Evolutionary conservation across 1,140 invertebrate genomes (phyloP), one percentile per base, ranked within the genome.

Genomic region (Apolygus lucorum): DNA sequence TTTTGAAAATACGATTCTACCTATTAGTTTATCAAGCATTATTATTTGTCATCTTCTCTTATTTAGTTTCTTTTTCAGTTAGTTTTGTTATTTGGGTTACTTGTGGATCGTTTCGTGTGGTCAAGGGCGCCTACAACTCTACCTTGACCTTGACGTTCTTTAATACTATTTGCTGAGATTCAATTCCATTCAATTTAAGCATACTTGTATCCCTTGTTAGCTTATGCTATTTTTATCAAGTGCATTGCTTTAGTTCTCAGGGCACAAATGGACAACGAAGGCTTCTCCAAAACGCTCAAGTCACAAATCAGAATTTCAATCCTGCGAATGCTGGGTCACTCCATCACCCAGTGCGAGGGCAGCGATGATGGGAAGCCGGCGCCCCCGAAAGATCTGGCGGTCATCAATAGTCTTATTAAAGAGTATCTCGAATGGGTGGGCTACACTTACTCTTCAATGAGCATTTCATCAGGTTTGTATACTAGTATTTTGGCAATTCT

Each of bases 341-440:
- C 64, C 1, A 34, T 28, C 2, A 21, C 29, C 17, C 27, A 66
- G 26, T 29, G n/a, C n/a, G 54, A 59, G 54, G 11, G 8, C 22
- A 4, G 8, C 8, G 54, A 59, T 11, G 64, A 66, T n/a, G 29
- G 24, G n/a, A 66, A 66, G 24, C 64, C 64, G 1, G 26, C 27
- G 2, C 28, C 34, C 2, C 64, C 64, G n/a, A 4, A 66, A 66
- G 64, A 66, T 29, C 21, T 66, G 4, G 27, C 29, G 14, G n/a
- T 66, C 29, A 66, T 66, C n/a, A 66, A 66, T n/a, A 66, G 64
- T 28, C 28, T 66, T 2, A 66, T 66, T 2, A 66, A 66, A 66
- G 64, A 66, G 34, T 66, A 66, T 66, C 28, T 66, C 11, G 29
- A 34, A 29, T 66, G 64, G 64, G 29, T 34, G 11, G 64, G 64